Conservation (phyloP, 2,888 invertebrate genomes). For the Suillia variegata region DNA sequence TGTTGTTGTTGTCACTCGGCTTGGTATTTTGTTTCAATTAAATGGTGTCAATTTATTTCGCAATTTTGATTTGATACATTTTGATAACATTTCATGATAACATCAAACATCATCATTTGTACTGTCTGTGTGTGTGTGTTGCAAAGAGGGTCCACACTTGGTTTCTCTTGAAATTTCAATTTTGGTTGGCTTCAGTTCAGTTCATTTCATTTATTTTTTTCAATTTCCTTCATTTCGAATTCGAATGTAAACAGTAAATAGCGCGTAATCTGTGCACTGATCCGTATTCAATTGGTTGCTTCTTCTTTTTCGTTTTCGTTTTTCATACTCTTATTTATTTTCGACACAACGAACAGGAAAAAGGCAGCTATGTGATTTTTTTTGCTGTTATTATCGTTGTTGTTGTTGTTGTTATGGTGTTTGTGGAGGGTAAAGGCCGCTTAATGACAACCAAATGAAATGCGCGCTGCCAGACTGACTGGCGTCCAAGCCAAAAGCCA, state of each 20-base stretch:
- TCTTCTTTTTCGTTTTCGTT: too few species aligned
- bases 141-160: background rate
- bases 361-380: too few species aligned
- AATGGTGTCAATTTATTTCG: background rate
- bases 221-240: constrained; percentile 37
- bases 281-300: background rate
- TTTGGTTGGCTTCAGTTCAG: background rate
- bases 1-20: background rate
- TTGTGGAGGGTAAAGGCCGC: background rate
- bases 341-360: background rate
- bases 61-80: background rate
- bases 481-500: background rate
- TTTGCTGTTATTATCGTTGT: too few species aligned
- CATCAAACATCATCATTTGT: too few species aligned
- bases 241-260: constrained; percentile 38
- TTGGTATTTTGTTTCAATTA: background rate
- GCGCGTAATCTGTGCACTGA: background rate
- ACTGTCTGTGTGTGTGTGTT: too few species aligned
- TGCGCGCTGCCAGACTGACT: background rate
- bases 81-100: background rate
- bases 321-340: too few species aligned
- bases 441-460: background rate
- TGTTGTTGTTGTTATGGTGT: too few species aligned
- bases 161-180: background rate
- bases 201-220: constrained; percentile 23